Conservation (phyloP, 1,140 invertebrate genomes). For the Drosophila mojavensis region DNA sequence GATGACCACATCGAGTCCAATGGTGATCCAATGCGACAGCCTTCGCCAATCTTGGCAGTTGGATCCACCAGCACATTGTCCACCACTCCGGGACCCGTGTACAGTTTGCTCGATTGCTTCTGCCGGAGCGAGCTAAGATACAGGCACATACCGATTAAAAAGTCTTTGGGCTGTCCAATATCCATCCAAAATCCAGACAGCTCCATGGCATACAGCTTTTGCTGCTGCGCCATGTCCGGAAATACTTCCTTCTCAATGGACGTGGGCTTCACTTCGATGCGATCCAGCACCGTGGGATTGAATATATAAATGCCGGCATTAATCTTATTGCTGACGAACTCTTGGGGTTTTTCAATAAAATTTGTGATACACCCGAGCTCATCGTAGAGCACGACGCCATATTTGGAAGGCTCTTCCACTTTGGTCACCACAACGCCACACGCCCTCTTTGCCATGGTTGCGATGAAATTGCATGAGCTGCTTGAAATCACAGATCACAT, state of each 20-base stretch:
- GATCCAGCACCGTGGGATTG: conserved; percentile 94
- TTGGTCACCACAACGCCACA: conserved; percentile 99
- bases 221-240: conserved; percentile 95
- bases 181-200: conserved; percentile 99
- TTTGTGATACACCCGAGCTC: conserved; percentile 93
- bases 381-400: conserved; percentile 98
- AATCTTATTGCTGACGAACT: conserved; percentile 99
- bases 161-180: conserved; percentile 99
- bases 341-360: conserved; percentile 99
- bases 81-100: conserved; percentile 90
- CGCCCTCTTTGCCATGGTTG: conserved; percentile 97
- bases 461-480: conserved; percentile 97
- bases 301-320: conserved; percentile 99
- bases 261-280: conserved; percentile 96
- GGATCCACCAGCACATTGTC: conserved; percentile 97
- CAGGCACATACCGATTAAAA: conserved; percentile 96
- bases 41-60: conserved; percentile 95
- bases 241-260: conserved; percentile 99
- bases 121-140: conserved; percentile 92
- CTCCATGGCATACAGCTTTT: conserved; percentile 96
- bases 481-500: conserved; percentile 99
- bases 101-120: conserved; percentile 89
- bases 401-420: conserved; percentile 99
- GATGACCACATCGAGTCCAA: conserved; percentile 96
- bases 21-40: conserved; percentile 98